Base-by-base conservation (phyloP, 2,797 vertebrate genomes). In the Acanthiza pusilla region DNA sequence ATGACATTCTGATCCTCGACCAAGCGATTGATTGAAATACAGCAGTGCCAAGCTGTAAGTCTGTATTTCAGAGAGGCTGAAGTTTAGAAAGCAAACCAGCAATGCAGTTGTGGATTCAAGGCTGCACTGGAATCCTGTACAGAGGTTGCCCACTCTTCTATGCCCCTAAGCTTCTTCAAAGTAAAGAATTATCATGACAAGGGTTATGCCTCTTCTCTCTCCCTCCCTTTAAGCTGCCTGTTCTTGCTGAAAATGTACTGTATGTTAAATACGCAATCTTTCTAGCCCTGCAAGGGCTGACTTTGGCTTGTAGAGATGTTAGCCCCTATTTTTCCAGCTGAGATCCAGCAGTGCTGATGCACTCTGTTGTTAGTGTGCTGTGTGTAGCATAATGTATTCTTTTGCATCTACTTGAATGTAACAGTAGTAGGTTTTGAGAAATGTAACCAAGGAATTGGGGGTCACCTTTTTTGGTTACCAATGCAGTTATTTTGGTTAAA, bases 11-110 rank as follows among this genome's bases (percentile, higher is more conserved):
- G 94, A 94, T 93, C 93, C 97, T 95, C 51, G 22, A 95, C 96
- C 95, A 85, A 71, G 95, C 93, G 19, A 93, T 94, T 97, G 97
- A 98, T 97, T 97, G 97, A 98, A 98, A 97, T 97, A 98, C 91
- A 97, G 14, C 95, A 29, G 91, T 96, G 96, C 86, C 94, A 96
- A 91, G 96, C 94, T 91, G 79, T 93, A 84, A 74, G 87, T 84
- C 62, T 95, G 80, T 77, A 76, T 91, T 97, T 97, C 95, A 94
- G 85, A 85, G 86, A 91, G 82, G 77, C 36, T 95, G 88, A 93
- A 74, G 91, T 96, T 92, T 50, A 77, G 92, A 92, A 93, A 92
- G 87, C 93, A 92, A 96, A 90, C 66, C 78, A 86, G 72, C 63
- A 32, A 20, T 89, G 67, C 67, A 54, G 63, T 25, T 1, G 0